Conservation (phyloP, 2,888 invertebrate species). For the Blastobasis lacticolella region DNA sequence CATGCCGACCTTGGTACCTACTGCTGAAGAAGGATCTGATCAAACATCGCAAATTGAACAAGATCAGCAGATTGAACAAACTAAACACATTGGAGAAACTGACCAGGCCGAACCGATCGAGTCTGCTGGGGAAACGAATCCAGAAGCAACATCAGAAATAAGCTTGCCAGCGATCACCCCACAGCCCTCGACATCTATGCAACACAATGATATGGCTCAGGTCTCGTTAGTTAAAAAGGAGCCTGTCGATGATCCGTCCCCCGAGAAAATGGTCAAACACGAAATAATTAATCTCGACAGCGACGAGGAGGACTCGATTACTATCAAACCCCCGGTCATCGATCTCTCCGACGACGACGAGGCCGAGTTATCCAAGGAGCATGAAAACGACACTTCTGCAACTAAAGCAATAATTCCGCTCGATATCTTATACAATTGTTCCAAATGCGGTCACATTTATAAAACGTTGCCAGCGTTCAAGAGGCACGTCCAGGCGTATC, state of each 20-base stretch:
- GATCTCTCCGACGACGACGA: constrained; percentile 34
- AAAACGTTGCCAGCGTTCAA: constrained; percentile 29
- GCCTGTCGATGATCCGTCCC: constrained; percentile 13
- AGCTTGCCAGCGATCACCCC: too few species aligned
- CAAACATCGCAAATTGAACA: too few species aligned
- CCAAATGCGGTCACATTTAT: constrained; percentile 25
- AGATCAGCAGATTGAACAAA: too few species aligned
- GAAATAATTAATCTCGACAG: constrained; percentile 37
- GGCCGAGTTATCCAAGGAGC: background rate
- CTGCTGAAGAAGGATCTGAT: background rate
- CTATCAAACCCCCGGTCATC: constrained; percentile 20
- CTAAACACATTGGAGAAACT: background rate
- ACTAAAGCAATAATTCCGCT: constrained; percentile 5
- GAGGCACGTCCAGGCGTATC: constrained; percentile 29
- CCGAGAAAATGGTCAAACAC: constrained; percentile 5
- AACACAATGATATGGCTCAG: too few species aligned
- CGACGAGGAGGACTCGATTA: constrained; percentile 42
- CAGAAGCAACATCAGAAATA: too few species aligned
- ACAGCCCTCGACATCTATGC: too few species aligned
- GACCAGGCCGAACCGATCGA: background rate
- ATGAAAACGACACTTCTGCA: background rate
- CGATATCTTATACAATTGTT: constrained; percentile 31
- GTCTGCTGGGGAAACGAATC: background rate
- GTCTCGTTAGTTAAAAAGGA: constrained; percentile 13
- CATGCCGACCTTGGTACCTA: constrained; percentile 1